These are phyloP conservation scores for Papilio demoleus DNA, from an alignment of 2,888 invertebrate species.

Conservation along the genomic window DNA sequence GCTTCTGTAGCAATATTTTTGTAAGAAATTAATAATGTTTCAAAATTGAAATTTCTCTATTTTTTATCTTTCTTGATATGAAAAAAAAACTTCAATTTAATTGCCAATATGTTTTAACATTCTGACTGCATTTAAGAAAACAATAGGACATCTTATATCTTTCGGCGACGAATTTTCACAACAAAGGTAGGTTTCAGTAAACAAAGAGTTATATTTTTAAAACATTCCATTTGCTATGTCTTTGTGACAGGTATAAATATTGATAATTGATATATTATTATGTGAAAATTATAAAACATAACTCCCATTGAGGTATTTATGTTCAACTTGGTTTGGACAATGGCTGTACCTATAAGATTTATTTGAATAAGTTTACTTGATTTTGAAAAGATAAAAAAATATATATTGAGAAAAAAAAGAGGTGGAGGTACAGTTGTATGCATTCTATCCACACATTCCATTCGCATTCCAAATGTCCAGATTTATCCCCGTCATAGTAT, in stretches of 20 bases:
- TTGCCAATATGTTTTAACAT: slow-evolving; percentile 3
- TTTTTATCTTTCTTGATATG: neutral
- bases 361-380: neutral
- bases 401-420: neutral
- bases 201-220: slow-evolving; percentile 32
- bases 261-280: slow-evolving; percentile 16
- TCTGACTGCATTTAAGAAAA: slow-evolving; percentile 10
- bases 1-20: too few species aligned
- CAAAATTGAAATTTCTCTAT: neutral
- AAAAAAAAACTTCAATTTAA: neutral
- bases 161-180: slow-evolving; percentile 16
- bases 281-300: neutral
- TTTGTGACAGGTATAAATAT: slow-evolving; percentile 15
- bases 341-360: neutral
- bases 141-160: slow-evolving; percentile 11
- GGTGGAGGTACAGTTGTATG: too few species aligned
- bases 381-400: neutral
- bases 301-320: neutral
- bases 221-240: slow-evolving; percentile 28
- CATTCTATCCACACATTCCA: too few species aligned
- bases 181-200: slow-evolving; percentile 27
- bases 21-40: too few species aligned
- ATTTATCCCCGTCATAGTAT: too few species aligned
- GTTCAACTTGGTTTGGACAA: neutral
- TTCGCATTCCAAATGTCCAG: too few species aligned